These are phyloP conservation scores for Mus minutoides DNA, from an alignment of 2,797 vertebrate species.

Conservation along the genomic window DNA sequence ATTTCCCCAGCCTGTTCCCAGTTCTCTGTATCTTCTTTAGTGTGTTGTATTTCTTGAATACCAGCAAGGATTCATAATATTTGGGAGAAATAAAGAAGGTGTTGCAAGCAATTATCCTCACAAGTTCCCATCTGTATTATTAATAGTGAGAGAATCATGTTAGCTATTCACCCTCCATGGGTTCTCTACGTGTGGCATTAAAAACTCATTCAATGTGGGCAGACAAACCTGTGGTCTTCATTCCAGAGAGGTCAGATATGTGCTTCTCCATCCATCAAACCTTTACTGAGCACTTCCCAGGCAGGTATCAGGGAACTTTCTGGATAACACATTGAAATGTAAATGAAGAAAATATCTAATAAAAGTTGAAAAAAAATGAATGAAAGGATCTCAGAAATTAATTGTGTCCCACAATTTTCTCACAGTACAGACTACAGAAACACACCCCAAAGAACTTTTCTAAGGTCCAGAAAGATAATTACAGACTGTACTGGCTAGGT, in stretches of 20 bases:
- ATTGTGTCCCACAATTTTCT: background rate
- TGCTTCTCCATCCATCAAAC: background rate
- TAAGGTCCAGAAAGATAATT: constrained; percentile 13
- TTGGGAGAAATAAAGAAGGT: constrained; percentile 49
- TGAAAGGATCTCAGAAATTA: background rate
- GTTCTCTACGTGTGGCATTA: background rate
- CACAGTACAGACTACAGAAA: background rate
- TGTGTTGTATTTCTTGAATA: background rate
- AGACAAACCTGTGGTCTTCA: background rate
- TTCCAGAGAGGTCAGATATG: constrained; percentile 5
- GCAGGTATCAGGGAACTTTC: background rate
- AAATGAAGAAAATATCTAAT: too few species aligned
- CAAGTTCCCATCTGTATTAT: constrained; percentile 21
- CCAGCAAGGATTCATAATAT: constrained; percentile 35
- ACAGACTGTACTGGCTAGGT: too few species aligned
- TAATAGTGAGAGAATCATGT: constrained; percentile 25
- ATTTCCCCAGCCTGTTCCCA: background rate
- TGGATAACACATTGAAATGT: too few species aligned
- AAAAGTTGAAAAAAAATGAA: too few species aligned
- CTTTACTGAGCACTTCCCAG: background rate
- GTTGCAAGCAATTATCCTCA: constrained; percentile 36
- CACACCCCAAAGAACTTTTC: background rate
- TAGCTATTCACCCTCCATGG: background rate
- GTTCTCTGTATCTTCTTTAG: background rate
- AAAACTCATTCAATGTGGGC: background rate